Percentiles rank a stretch among this genome's conserved stretches.
Conservation (phyloP, 2,113 vertebrate genomes). For the Numida meleagris region DNA sequence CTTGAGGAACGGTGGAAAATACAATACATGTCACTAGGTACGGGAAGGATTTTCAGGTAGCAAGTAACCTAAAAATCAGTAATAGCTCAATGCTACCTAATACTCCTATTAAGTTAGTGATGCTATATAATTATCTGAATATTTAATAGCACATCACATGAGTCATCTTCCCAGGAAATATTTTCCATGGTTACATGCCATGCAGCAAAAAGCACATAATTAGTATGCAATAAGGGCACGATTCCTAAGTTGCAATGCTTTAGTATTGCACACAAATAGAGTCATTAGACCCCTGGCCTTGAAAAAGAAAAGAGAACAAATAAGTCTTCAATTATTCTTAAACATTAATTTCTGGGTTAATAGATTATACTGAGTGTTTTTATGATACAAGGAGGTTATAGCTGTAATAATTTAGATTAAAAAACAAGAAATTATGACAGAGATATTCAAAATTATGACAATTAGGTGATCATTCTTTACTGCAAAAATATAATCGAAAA, state of each 20-base stretch:
- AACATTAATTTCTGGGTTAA: not conserved
- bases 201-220: not conserved
- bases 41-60: not conserved
- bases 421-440: not conserved
- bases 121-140: not conserved
- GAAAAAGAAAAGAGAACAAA: not conserved
- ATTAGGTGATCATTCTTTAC: not conserved
- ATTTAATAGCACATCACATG: not conserved
- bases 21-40: accelerated
- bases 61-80: not conserved
- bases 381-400: not conserved
- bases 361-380: not conserved
- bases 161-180: not conserved
- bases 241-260: not conserved
- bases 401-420: not conserved
- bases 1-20: not conserved
- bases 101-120: not conserved
- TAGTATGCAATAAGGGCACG: not conserved
- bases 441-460: not conserved
- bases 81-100: not conserved
- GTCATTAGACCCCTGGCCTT: not conserved
- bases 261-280: not conserved
- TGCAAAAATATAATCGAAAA: not conserved
- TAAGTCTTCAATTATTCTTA: not conserved
- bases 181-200: not conserved